Base-by-base conservation (phyloP, 2,797 vertebrate genomes). In the Tragopan temminckii region DNA sequence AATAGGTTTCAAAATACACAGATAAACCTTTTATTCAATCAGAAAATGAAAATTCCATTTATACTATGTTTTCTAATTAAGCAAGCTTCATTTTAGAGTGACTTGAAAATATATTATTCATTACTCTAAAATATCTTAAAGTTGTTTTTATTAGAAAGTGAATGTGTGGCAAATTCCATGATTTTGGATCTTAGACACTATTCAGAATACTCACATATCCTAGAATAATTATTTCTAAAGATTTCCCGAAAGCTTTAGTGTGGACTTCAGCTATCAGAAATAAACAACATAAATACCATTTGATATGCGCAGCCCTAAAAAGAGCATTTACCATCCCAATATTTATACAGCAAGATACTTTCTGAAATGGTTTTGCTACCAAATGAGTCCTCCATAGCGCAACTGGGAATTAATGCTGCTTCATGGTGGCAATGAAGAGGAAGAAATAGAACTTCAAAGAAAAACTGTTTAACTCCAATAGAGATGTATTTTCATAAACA, bases 11-110 rank as follows among this genome's bases (percentile, higher is more conserved):
- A 66, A 91, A 95, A 87, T 15, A 88, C 62, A 50, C 38, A 74
- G 77, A 93, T 86, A 95, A 96, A 80, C n/a, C 33, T 79, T 94
- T 80, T 45, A 89, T 76, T 78, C 11, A 11, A 55, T 87, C 78
- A 82, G 21, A 85, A 72, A 93, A 80, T 36, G 23, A 87, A 91
- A 96, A 76, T 82, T 48, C 55, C 29, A 62, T 84, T 82, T 62
- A 46, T 40, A 36, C 25, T 15, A 55, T 50, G 36, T 25, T 88
- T 40, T 80, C 50, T 87, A 86, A 83, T 75, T 87, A 93, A 95
- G 55, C 55, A 80, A 74, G 21, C 33, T 90, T 72, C n/a, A 85
- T 83, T 82, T 95, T 48, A 31, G 20, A 89, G 29, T 15, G 50
- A 80, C 77, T 80, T 31, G 38, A 93, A 88, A 82, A 80, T 31